Evolutionary conservation across 92 coral and sea anemone species (phyloP).

Genomic region (Chrysogorgia sp.): DNA sequence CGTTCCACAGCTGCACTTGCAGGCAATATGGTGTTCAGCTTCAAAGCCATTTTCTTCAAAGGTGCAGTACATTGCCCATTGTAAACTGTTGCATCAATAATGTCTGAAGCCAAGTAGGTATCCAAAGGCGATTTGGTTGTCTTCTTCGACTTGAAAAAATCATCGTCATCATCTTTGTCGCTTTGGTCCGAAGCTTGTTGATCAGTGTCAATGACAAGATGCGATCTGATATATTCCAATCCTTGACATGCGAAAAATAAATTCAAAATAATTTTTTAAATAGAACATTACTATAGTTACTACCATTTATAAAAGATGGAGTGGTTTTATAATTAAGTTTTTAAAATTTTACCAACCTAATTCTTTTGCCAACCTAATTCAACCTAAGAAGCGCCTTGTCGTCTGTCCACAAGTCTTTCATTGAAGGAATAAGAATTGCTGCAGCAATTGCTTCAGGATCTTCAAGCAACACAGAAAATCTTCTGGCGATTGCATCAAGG

Average conservation of each 20-base stretch:
- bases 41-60: conserved; percentile 36
- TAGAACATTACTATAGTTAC: neutral
- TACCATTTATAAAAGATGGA: neutral
- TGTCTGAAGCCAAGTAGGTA: conserved; percentile 31
- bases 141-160: conserved; percentile 28
- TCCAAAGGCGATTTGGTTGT: conserved; percentile 12
- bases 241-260: conserved; percentile 11
- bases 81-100: conserved; percentile 28
- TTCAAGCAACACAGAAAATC: conserved; percentile 9
- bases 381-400: neutral
- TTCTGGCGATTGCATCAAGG: neutral
- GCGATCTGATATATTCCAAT: conserved; percentile 24
- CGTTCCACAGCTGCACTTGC: conserved; percentile 30
- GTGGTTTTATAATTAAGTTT: neutral
- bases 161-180: conserved; percentile 15
- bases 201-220: conserved; percentile 22
- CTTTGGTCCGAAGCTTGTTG: neutral
- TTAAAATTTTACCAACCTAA: neutral
- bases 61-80: conserved; percentile 38
- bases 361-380: neutral
- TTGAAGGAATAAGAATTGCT: conserved; percentile 10
- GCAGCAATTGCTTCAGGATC: conserved; percentile 18
- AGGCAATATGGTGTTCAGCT: conserved; percentile 13
- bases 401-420: conserved; percentile 7
- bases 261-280: neutral